Evolutionary conservation across 1,140 invertebrate species (phyloP), one percentile per base, ranked within the genome.

Genomic region (Philotrypesis tridentata): DNA sequence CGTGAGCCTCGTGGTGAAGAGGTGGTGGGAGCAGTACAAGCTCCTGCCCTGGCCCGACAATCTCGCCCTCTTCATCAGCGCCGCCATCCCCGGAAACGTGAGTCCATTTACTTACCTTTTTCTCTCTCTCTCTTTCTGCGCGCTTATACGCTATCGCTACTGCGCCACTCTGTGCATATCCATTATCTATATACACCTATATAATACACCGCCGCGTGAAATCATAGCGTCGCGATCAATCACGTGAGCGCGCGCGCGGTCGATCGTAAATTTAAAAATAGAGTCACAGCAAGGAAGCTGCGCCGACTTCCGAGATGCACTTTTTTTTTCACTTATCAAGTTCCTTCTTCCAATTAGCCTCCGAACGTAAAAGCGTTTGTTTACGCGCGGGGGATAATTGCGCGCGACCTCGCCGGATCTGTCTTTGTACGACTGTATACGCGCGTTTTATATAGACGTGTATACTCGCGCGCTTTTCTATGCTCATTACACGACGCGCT

Each of bases 21-120:
- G 97, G 87, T 98, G 96, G 96, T 98, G 97, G 97, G 96, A 97
- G 87, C 96, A 97, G 88, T 98, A 97, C 91, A 94, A 96, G 91
- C 92, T 98, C 85, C 91, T 98, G 81, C 97, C 97, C 25, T 97
- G 97, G 96, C 97, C 97, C 0, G 97, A 98, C 90, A 97, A 96
- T 76, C 92, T 98, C 79, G 96, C 96, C 2, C 94, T 98, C 40
- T 97, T 97, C 90, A 96, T 98, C 87, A 97, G 96, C 86, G 96
- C 97, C 0, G 97, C 96, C 67, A 96, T 99, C 87, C 96, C 97
- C 84, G 97, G 97, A 88, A 95, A 95, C 93, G 96, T 97, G 93
- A 96, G 96, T 95, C 84, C 27, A 12, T 6, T n/a, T 37, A 37
- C 33, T 3, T 9, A 37, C 33, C 33, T 37, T n/a, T n/a, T n/a